A percentile compares a stretch with the other conserved stretches of the same genome.
Evolutionary conservation across 2,113 vertebrate species (phyloP).

Genomic region (Thunnus maccoyii): DNA sequence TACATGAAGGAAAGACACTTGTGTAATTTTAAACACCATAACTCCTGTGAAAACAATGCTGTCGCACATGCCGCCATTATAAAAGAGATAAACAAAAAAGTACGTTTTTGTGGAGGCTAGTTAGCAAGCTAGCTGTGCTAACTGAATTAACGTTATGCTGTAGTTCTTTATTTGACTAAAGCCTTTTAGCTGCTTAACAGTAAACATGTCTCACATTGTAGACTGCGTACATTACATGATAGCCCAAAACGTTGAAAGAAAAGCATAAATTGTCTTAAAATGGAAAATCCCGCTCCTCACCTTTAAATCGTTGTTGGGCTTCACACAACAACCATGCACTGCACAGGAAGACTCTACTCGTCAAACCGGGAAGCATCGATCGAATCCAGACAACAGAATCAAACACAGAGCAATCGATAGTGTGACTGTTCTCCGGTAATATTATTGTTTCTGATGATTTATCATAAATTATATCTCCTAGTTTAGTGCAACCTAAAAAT

Average conservation of each 20-base stretch:
- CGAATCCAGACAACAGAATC: slow-evolving; percentile 31
- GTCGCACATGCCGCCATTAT: background rate
- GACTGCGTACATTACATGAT: background rate
- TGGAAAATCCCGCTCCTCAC: slow-evolving; percentile 59
- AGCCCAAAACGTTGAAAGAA: background rate
- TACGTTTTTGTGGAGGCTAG: slow-evolving; percentile 28
- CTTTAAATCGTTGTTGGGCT: slow-evolving; percentile 50
- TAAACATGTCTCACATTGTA: background rate
- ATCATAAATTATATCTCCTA: background rate
- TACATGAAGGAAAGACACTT: background rate
- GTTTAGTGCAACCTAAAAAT: no score
- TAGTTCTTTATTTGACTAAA: background rate
- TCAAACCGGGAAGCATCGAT: slow-evolving; percentile 66
- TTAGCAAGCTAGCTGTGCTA: slow-evolving; percentile 66
- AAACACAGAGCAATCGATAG: slow-evolving; percentile 70
- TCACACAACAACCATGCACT: slow-evolving; percentile 50
- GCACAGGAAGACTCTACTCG: slow-evolving; percentile 59
- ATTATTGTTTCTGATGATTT: background rate
- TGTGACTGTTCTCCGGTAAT: background rate
- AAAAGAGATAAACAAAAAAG: background rate
- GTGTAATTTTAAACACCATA: rapidly evolving
- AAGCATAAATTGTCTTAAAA: background rate
- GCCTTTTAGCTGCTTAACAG: background rate
- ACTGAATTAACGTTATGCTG: background rate
- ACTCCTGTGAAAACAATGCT: background rate